Percentiles rank a stretch among this genome's conserved stretches.
Conservation (phyloP, 2,888 invertebrate species). For the Bugula neritina region DNA sequence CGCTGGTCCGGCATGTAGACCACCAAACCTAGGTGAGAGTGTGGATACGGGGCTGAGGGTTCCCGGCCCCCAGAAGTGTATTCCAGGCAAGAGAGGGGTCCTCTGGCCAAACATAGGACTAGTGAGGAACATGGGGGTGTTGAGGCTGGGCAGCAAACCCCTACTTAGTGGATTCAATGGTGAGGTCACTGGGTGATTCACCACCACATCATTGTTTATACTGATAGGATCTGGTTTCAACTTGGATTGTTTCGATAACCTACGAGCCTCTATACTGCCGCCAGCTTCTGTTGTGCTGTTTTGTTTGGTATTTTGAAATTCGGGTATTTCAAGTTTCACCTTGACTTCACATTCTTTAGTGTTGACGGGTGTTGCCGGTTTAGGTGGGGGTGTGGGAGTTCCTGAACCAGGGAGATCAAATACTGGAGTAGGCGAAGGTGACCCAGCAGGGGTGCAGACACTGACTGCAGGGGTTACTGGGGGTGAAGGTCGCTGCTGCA, state of each 20-base stretch:
- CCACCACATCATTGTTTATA: slow-evolving; percentile 23
- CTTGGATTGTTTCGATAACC: slow-evolving; percentile 19
- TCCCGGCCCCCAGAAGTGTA: slow-evolving; percentile 53
- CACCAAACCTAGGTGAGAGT: slow-evolving; percentile 40
- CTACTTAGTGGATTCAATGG: slow-evolving; percentile 11
- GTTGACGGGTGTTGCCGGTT: slow-evolving; percentile 1
- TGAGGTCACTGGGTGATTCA: neutral
- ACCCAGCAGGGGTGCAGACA: slow-evolving; percentile 14
- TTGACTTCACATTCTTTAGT: neutral
- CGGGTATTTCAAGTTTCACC: slow-evolving; percentile 20
- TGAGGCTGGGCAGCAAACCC: slow-evolving; percentile 32
- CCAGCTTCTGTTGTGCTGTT: neutral
- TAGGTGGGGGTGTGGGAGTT: slow-evolving; percentile 16
- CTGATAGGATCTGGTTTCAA: slow-evolving; percentile 24
- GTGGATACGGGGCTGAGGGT: slow-evolving; percentile 45
- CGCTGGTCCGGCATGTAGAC: slow-evolving; percentile 32
- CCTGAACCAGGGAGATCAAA: slow-evolving; percentile 14
- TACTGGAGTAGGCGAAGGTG: slow-evolving; percentile 16
- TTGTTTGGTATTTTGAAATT: neutral
- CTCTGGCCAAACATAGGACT: slow-evolving; percentile 37
- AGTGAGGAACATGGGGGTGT: slow-evolving; percentile 41
- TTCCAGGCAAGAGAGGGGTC: slow-evolving; percentile 42
- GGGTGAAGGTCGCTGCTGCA: slow-evolving; percentile 3
- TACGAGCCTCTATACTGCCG: slow-evolving; percentile 13
- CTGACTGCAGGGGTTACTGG: slow-evolving; percentile 15